Base-by-base conservation (phyloP, 1,140 invertebrate genomes). In the Plodia interpunctella region DNA sequence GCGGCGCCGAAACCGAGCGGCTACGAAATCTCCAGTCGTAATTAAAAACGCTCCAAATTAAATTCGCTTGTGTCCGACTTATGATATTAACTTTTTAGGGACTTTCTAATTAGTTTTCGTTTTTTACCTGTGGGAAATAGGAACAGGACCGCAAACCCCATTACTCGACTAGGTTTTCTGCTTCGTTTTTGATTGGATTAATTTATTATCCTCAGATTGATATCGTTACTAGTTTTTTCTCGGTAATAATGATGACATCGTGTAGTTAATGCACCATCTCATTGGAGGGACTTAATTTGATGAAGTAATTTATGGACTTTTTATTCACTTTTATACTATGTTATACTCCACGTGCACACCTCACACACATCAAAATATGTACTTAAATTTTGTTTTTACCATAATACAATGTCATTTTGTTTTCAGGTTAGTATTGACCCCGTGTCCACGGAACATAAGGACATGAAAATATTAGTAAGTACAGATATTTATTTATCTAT, bases 391-490 rank as follows among this genome's bases (percentile, higher is more conserved):
- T 38, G 13, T 38, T 2, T 38, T 38, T 5, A 5, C 35, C 56
- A 21, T 49, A 11, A 11, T 35, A 53, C 35, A 57, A 56, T 57
- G 50, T 50, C 15, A 38, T 68, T 74, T 68, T 59, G 49, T 63
- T 83, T 80, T 64, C 73, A 87, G 87, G 87, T 89, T 89, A 89
- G 87, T 89, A 89, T 89, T 84, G 83, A 89, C 81, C 65, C 80
- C 64, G 85, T 85, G 74, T 83, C 84, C 71, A 70, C 83, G 66
- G 87, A 89, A 73, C 78, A 86, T 75, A 89, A 89, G 87, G 82
- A 89, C 74, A 89, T 89, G 87, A 89, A 89, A 68, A 89, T 89
- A 63, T 89, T 89, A 89, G 87, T 89, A 87, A 87, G 87, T 89
- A 89, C 74, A 78, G 69, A 63, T 62, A 54, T 72, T 56, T 59